Evolutionary conservation across 2,113 vertebrate species (phyloP).

Genomic region (Cettia cetti): DNA sequence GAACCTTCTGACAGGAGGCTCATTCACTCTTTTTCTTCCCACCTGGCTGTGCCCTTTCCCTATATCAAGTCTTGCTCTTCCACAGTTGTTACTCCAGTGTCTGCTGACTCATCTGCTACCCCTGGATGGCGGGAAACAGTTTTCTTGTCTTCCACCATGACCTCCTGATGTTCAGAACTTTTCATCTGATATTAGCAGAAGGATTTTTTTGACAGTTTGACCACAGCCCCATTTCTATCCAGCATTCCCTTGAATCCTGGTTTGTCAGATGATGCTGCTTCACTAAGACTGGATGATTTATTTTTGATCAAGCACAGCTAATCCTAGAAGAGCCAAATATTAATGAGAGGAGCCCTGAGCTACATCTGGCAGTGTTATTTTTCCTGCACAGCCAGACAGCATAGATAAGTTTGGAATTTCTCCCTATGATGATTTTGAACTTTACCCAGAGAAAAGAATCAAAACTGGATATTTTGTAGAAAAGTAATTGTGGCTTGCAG

Average conservation of each 20-base stretch:
- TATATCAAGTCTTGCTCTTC: neutral
- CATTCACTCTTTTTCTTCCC: neutral
- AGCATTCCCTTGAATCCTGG: neutral
- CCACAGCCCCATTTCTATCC: neutral
- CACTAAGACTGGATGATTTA: neutral
- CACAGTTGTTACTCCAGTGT: neutral
- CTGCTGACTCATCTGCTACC: neutral
- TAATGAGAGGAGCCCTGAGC: neutral
- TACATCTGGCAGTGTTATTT: neutral
- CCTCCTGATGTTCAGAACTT: neutral
- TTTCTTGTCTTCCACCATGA: neutral
- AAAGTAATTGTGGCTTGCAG: neutral
- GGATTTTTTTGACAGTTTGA: neutral
- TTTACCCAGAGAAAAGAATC: neutral
- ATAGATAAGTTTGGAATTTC: neutral
- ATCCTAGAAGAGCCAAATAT: neutral
- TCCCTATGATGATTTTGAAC: neutral
- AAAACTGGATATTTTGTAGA: neutral
- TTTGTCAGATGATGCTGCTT: neutral
- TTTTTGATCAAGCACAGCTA: neutral
- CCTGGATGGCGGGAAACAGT: neutral
- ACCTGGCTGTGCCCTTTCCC: neutral
- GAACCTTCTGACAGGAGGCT: neutral
- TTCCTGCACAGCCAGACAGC: neutral
- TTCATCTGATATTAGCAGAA: neutral